Conservation (phyloP, 2,113 vertebrate genomes). For the Coptodon rendalli region DNA sequence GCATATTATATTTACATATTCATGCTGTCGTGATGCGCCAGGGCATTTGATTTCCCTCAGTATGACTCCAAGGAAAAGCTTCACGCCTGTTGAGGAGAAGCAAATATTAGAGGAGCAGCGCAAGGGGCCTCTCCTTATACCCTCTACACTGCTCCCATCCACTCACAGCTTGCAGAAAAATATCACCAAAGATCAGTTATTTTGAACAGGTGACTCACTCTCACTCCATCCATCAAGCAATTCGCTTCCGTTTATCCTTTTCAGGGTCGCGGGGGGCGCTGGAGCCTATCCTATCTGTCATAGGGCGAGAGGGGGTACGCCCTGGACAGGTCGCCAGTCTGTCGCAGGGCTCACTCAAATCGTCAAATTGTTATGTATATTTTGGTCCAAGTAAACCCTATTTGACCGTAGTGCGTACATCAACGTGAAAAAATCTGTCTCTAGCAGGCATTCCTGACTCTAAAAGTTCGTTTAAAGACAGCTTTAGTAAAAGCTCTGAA, state of each 20-base stretch:
- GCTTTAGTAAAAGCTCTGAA: background rate
- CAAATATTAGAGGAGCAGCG: background rate
- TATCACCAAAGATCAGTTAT: background rate
- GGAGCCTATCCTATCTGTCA: background rate
- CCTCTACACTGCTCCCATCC: background rate
- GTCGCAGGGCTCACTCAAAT: background rate
- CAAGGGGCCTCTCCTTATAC: background rate
- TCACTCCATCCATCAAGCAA: background rate
- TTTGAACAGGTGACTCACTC: background rate
- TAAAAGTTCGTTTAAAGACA: background rate
- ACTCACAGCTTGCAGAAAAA: background rate
- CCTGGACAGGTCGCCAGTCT: background rate
- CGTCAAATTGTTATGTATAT: background rate
- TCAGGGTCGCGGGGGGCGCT: background rate
- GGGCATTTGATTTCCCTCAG: background rate
- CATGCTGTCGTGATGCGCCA: background rate
- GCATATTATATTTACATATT: background rate
- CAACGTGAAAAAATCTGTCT: background rate
- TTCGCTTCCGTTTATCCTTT: background rate
- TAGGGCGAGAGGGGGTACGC: background rate
- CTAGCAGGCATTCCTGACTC: background rate
- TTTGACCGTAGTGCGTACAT: background rate
- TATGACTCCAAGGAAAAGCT: background rate
- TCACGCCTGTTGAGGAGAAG: background rate
- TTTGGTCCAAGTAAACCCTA: background rate